Conservation (phyloP, 2,797 vertebrate genomes). For the Decapterus maruadsi region DNA sequence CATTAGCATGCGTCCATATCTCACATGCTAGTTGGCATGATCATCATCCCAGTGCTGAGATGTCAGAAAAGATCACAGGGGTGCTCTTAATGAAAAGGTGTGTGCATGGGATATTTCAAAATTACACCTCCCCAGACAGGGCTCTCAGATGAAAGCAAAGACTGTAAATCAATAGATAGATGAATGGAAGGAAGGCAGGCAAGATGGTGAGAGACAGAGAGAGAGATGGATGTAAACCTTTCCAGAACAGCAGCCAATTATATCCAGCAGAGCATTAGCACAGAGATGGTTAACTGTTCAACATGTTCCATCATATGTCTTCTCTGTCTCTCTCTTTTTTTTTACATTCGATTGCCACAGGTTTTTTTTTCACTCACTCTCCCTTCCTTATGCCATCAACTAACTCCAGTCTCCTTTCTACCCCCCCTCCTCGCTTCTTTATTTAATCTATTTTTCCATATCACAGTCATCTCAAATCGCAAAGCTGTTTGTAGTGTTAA, state of each 20-base stretch:
- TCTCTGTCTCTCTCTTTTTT: not conserved
- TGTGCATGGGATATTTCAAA: slow-evolving; percentile 61
- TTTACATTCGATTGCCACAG: slow-evolving; percentile 11
- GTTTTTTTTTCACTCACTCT: slow-evolving; percentile 22
- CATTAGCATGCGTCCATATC: slow-evolving; percentile 53
- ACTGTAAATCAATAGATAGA: slow-evolving; percentile 51
- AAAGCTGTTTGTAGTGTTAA: slow-evolving; percentile 73
- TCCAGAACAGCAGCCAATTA: slow-evolving; percentile 62
- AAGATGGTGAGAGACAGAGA: slow-evolving; percentile 32
- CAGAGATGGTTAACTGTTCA: slow-evolving; percentile 48
- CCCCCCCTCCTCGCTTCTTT: not conserved
- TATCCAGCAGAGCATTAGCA: slow-evolving; percentile 46
- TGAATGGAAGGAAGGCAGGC: slow-evolving; percentile 38
- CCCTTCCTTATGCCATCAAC: slow-evolving; percentile 9
- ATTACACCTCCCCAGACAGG: slow-evolving; percentile 46
- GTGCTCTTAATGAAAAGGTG: slow-evolving; percentile 61
- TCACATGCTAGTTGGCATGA: slow-evolving; percentile 45
- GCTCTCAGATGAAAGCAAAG: slow-evolving; percentile 61
- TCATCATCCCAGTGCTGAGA: no score
- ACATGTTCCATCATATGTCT: slow-evolving; percentile 23
- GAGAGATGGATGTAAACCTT: slow-evolving; percentile 40
- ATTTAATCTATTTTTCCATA: slow-evolving; percentile 40
- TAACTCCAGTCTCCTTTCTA: slow-evolving; percentile 6
- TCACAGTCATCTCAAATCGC: slow-evolving; percentile 28
- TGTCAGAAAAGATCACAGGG: slow-evolving; percentile 56